A percentile compares a stretch with the other conserved stretches of the same genome.
Conservation (phyloP, 1,140 invertebrate species). For the Paraescarpia echinospica region DNA sequence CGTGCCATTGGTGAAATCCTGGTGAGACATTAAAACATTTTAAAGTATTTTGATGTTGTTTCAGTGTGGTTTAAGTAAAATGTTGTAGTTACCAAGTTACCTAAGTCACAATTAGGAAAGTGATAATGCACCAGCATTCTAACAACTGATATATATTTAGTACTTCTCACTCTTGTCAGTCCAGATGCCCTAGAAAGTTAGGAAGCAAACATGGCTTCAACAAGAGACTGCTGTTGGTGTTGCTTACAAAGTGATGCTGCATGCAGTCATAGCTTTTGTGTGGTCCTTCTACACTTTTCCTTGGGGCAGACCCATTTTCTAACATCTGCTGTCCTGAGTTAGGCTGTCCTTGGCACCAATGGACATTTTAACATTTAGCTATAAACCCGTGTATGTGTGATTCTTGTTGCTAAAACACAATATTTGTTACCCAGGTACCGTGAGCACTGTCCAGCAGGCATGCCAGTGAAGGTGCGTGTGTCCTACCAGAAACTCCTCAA, state of each 20-base stretch:
- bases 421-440: conserved; percentile 53
- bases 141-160: background rate
- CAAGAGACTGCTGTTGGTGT: too few species aligned
- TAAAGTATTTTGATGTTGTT: background rate
- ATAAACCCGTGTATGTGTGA: background rate
- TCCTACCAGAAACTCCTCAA: conserved; percentile 99
- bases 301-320: too few species aligned
- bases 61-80: background rate
- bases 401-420: background rate
- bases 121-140: background rate
- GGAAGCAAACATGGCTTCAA: too few species aligned
- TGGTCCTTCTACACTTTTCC: too few species aligned
- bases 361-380: background rate
- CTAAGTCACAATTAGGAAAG: background rate
- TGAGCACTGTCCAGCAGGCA: conserved; percentile 96
- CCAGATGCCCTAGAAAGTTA: background rate
- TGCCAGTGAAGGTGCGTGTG: conserved; percentile 98
- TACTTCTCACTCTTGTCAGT: background rate
- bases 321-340: too few species aligned
- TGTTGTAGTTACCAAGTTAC: background rate
- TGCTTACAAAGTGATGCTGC: too few species aligned
- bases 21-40: conserved; percentile 67
- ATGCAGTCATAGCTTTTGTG: too few species aligned
- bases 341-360: background rate
- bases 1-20: conserved; percentile 94